Evolutionary conservation across 2,888 invertebrate species (phyloP).

Genomic region (Coelogynopora nodosa): DNA sequence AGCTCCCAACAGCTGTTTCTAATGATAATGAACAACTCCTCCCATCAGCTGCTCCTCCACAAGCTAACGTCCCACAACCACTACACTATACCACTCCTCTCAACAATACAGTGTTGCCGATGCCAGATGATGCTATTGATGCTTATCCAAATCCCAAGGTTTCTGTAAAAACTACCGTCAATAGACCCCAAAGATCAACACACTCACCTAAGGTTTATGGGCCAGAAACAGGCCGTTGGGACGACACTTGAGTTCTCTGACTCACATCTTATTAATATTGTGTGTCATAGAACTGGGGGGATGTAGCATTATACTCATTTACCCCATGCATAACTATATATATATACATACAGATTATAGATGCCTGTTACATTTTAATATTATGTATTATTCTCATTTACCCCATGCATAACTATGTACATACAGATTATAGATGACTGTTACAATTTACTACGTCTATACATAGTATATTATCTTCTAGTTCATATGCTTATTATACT

Average conservation of each 20-base stretch:
- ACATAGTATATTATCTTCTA: no score
- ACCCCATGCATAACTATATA: neutral
- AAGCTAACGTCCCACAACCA: slow-evolving; percentile 6
- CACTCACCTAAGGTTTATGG: slow-evolving; percentile 9
- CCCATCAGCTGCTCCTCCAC: slow-evolving; percentile 15
- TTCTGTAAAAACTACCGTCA: neutral
- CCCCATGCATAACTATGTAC: no score
- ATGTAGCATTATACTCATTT: neutral
- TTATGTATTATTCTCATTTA: no score
- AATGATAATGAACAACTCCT: neutral
- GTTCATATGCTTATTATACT: no score
- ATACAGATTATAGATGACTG: no score
- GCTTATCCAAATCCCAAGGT: slow-evolving; percentile 6
- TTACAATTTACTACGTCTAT: no score
- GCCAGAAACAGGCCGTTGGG: slow-evolving; percentile 20
- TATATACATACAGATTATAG: neutral
- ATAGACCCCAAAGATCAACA: slow-evolving; percentile 27
- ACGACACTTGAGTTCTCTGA: slow-evolving; percentile 21
- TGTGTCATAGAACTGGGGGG: neutral
- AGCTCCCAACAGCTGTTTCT: slow-evolving; percentile 24
- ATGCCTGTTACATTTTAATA: neutral
- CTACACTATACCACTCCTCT: slow-evolving; percentile 6
- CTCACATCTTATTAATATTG: neutral
- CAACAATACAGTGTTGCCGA: slow-evolving; percentile 1
- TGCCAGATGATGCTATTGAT: slow-evolving; percentile 23